phyloP scores from a whole-genome alignment of 2,797 vertebrate species.

The Scleropages formosus region DNA sequence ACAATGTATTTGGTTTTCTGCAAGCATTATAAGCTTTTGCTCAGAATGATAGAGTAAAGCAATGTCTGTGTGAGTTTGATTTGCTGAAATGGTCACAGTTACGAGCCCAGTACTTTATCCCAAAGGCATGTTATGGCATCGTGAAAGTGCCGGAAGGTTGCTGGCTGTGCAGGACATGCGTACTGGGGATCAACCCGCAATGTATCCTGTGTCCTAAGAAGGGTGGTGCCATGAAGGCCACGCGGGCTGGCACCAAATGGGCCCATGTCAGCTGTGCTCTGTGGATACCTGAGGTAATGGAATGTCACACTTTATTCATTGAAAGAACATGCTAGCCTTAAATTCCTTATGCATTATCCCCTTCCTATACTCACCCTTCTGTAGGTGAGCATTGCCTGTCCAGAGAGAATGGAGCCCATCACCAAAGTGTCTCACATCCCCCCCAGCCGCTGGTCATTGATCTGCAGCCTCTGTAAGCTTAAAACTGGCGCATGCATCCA shows the following conservation, averaged over 20 bases:
- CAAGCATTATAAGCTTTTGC: no score
- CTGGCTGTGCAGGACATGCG: slow-evolving; percentile 95
- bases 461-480: slow-evolving; percentile 94
- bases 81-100: no score
- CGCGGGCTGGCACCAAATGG: slow-evolving; percentile 91
- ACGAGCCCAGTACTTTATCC: not conserved
- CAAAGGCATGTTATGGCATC: slow-evolving; percentile 94
- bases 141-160: slow-evolving; percentile 94
- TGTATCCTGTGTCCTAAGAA: slow-evolving; percentile 93
- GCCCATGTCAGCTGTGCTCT: slow-evolving; percentile 97
- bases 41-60: not conserved
- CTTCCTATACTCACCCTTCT: not conserved
- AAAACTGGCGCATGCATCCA: slow-evolving; percentile 98
- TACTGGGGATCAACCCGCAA: slow-evolving; percentile 87
- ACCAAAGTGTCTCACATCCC: slow-evolving; percentile 98
- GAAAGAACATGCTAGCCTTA: not conserved
- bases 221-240: slow-evolving; percentile 97
- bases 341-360: not conserved
- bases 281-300: slow-evolving; percentile 94
- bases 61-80: no score
- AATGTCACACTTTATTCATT: not conserved
- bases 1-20: no score
- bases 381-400: slow-evolving; percentile 96
- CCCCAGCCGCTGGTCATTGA: slow-evolving; percentile 94
- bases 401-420: slow-evolving; percentile 98